Percentiles rank a stretch among this genome's conserved stretches.
These are phyloP conservation scores for Corydoras maculifer DNA, from an alignment of 2,113 vertebrate species.

Conservation along the genomic window DNA sequence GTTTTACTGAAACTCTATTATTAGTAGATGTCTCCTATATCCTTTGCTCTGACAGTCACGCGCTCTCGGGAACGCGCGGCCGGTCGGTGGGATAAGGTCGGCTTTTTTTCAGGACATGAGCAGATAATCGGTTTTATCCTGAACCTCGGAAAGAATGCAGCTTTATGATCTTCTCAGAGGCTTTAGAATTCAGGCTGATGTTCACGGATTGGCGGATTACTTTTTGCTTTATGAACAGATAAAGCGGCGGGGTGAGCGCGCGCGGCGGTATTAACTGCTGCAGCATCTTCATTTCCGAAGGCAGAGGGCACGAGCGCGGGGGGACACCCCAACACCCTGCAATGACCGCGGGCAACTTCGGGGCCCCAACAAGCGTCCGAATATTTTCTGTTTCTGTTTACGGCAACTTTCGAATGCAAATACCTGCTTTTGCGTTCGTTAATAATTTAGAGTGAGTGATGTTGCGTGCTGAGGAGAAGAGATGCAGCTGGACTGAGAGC, in stretches of 20 bases:
- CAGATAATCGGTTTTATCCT: constrained; percentile 43
- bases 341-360: too few species aligned
- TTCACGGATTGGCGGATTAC: constrained; percentile 17
- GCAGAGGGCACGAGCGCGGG: too few species aligned
- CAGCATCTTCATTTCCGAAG: not conserved
- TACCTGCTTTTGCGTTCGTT: too few species aligned
- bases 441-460: too few species aligned
- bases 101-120: constrained; percentile 39
- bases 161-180: constrained; percentile 16
- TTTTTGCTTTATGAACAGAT: constrained; percentile 13
- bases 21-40: too few species aligned
- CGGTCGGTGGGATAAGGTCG: constrained; percentile 15
- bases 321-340: too few species aligned
- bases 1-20: too few species aligned
- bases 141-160: not conserved
- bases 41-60: not conserved
- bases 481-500: too few species aligned
- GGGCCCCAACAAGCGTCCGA: too few species aligned
- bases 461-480: too few species aligned
- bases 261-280: not conserved
- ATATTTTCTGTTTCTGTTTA: too few species aligned
- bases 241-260: not conserved
- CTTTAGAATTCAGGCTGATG: constrained; percentile 16
- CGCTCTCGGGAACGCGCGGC: constrained; percentile 35
- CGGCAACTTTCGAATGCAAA: too few species aligned